These are phyloP conservation scores for Rhagologus leucostigma DNA, from an alignment of 2,113 vertebrate genomes.

Conservation along the genomic window DNA sequence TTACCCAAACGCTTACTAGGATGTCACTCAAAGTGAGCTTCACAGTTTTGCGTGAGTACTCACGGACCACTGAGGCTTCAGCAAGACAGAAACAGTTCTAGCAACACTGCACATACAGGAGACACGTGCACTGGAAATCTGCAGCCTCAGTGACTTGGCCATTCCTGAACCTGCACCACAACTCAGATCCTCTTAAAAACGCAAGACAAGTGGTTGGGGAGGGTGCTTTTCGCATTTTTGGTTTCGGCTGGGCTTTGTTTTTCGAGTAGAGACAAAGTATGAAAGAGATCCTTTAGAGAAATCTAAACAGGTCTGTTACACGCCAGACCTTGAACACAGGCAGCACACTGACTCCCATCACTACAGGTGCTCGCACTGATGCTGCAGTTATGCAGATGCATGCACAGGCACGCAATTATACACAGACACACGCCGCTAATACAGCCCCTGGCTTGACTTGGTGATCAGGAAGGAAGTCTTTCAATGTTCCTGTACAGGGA, in stretches of 20 bases:
- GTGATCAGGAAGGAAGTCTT: slow-evolving; percentile 54
- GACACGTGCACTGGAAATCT: not conserved
- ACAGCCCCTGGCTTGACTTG: slow-evolving; percentile 40
- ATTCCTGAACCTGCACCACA: not conserved
- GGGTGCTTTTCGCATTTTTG: not conserved
- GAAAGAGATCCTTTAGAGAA: not conserved
- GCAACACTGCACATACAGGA: not conserved
- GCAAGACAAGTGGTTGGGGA: not conserved
- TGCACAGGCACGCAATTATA: not conserved
- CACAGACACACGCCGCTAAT: not conserved
- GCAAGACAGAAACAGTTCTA: not conserved
- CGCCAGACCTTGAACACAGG: not conserved
- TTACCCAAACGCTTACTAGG: not conserved
- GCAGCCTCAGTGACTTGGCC: not conserved
- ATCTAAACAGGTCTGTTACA: accelerated
- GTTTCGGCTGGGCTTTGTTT: not conserved
- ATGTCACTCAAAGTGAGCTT: not conserved
- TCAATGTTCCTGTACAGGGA: slow-evolving; percentile 37
- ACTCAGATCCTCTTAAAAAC: not conserved
- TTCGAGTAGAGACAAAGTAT: not conserved
- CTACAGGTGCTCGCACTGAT: not conserved
- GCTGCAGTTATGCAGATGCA: not conserved
- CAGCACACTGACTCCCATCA: not conserved
- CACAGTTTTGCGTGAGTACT: not conserved
- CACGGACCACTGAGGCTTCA: accelerated